A percentile compares a stretch with the other conserved stretches of the same genome.
phyloP scores from a whole-genome alignment of 2,113 vertebrate species.

The Phodopus roborovskii region DNA sequence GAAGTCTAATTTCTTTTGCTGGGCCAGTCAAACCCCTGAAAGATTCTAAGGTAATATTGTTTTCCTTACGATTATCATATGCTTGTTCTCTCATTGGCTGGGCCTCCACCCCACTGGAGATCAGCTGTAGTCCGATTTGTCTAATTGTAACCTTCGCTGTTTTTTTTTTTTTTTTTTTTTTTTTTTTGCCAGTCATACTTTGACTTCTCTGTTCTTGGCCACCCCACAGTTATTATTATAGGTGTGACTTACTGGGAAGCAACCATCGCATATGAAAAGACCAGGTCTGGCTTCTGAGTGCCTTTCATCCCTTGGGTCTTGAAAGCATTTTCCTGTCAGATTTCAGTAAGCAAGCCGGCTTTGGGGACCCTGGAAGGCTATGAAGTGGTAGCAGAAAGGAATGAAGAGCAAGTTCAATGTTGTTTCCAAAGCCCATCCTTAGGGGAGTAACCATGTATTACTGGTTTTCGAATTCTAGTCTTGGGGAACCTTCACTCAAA shows the following conservation, averaged over 20 bases:
- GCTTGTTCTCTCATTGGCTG: not conserved
- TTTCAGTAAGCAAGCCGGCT: constrained; percentile 34
- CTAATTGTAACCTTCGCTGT: not conserved
- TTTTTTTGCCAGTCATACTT: not conserved
- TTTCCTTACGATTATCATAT: not conserved
- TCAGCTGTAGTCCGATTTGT: not conserved
- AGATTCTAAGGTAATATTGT: not conserved
- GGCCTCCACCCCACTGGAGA: not conserved
- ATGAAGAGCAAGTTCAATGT: constrained; percentile 20
- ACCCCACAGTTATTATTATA: constrained; percentile 15
- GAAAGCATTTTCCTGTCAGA: constrained; percentile 42
- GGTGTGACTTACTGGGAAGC: constrained; percentile 11
- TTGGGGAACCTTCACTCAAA: not conserved
- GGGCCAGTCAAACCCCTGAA: not conserved
- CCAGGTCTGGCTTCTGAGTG: not conserved
- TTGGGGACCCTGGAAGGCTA: constrained; percentile 43
- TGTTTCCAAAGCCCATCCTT: constrained; percentile 26
- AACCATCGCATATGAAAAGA: constrained; percentile 30
- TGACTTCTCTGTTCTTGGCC: not conserved
- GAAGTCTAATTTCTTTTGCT: constrained; percentile 26
- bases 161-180: too few species aligned
- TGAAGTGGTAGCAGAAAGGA: constrained; percentile 38
- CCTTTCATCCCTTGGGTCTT: constrained; percentile 26
- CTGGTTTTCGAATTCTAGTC: constrained; percentile 40
- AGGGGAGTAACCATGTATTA: constrained; percentile 22